Percentiles rank a stretch among this genome's conserved stretches.
Conservation (phyloP, 2,113 vertebrate genomes). For the Elephas maximus region DNA sequence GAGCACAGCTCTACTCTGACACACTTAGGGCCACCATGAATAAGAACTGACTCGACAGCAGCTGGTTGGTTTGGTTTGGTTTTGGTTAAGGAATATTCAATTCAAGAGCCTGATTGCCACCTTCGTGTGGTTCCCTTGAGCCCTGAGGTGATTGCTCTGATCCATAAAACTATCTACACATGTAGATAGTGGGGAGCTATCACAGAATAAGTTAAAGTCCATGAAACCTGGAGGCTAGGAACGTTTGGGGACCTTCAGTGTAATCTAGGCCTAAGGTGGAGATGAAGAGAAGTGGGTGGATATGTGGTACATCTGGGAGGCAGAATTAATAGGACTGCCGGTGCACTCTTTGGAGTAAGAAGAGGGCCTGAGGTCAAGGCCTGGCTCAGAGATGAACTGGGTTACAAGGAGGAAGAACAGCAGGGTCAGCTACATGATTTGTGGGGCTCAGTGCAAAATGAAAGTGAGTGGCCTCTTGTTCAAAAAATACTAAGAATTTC, state of each 20-base stretch:
- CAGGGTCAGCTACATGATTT: not conserved
- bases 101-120: not conserved
- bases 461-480: not conserved
- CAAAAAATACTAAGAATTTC: not conserved
- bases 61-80: too few relatives aligned
- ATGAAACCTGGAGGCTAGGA: not conserved
- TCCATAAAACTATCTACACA: not conserved
- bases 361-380: not conserved
- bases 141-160: not conserved
- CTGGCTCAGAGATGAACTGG: not conserved
- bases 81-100: not conserved
- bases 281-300: not conserved
- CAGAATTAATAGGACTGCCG: not conserved
- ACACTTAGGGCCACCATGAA: too few relatives aligned
- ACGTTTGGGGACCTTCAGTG: not conserved
- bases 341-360: too few relatives aligned
- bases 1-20: too few relatives aligned
- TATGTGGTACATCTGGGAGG: not conserved
- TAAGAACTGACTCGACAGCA: too few relatives aligned
- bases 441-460: not conserved
- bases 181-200: not conserved
- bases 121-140: not conserved
- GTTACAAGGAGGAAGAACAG: not conserved
- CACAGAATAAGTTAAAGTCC: not conserved
- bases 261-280: not conserved